Evolutionary conservation across 2,888 invertebrate genomes (phyloP).

Genomic region (Thumatha senex): DNA sequence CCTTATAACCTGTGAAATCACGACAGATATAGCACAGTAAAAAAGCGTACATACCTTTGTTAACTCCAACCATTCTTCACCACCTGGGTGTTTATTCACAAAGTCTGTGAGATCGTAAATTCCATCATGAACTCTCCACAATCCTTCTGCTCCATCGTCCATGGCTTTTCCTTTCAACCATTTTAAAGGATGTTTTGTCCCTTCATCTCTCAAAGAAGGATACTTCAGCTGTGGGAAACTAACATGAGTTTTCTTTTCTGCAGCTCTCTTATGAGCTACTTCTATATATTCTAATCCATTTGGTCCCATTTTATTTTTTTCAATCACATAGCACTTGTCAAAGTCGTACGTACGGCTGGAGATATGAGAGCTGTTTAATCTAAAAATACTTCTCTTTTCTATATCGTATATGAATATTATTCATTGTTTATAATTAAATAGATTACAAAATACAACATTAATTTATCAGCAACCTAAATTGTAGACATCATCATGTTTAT

Average conservation of each 20-base stretch:
- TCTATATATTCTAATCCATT: constrained; percentile 54
- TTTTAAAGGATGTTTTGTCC: constrained; percentile 67
- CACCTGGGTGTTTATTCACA: constrained; percentile 92
- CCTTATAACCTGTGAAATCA: too few relatives aligned
- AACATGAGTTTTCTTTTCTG: constrained; percentile 70
- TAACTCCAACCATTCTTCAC: constrained; percentile 88
- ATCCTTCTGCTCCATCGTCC: constrained; percentile 89
- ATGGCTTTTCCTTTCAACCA: constrained; percentile 86
- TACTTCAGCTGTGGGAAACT: constrained; percentile 81
- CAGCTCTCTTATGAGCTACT: constrained; percentile 51
- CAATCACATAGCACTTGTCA: not conserved
- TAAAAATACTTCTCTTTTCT: too few relatives aligned
- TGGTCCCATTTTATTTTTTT: constrained; percentile 50
- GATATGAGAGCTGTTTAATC: not conserved
- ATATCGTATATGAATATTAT: too few relatives aligned
- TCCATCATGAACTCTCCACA: constrained; percentile 90
- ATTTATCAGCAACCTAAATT: too few relatives aligned
- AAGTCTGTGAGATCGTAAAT: constrained; percentile 94
- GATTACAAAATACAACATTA: too few relatives aligned
- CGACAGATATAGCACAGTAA: too few relatives aligned
- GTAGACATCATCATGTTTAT: too few relatives aligned
- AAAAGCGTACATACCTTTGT: constrained; percentile 87
- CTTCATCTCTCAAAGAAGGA: constrained; percentile 74
- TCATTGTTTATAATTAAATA: too few relatives aligned
- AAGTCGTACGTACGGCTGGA: not conserved